Percentiles rank a stretch among this genome's conserved stretches.
phyloP scores from a whole-genome alignment of 2,888 invertebrate species.

The Hipparchia semele region DNA sequence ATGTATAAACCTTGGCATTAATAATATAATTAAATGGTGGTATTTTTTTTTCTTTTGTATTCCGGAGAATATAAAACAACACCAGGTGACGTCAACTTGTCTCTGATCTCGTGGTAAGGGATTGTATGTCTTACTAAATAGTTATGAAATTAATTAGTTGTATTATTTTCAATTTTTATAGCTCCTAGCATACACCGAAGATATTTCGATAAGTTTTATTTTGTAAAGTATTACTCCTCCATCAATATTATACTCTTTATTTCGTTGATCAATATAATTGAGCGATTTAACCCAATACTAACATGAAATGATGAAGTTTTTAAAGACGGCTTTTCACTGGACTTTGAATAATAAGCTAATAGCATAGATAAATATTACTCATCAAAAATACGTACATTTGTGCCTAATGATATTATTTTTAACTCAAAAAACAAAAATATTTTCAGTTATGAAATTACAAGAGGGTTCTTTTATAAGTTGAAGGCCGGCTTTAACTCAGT shows the following conservation, averaged over 20 bases:
- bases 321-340: too few species aligned
- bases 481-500: slow-evolving; percentile 23
- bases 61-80: slow-evolving; percentile 49
- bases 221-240: slow-evolving; percentile 81
- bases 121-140: slow-evolving; percentile 78
- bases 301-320: not conserved
- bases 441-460: not conserved
- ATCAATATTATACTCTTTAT: slow-evolving; percentile 76
- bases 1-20: slow-evolving; percentile 6
- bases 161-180: slow-evolving; percentile 83
- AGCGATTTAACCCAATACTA: slow-evolving; percentile 6
- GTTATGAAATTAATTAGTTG: slow-evolving; percentile 83
- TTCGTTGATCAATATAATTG: slow-evolving; percentile 22
- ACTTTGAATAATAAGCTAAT: not conserved
- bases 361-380: not conserved
- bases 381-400: not conserved
- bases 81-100: slow-evolving; percentile 72
- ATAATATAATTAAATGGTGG: not conserved
- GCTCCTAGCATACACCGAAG: slow-evolving; percentile 83
- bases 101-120: slow-evolving; percentile 84
- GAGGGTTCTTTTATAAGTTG: not conserved
- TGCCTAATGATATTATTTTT: not conserved
- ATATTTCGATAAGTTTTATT: slow-evolving; percentile 83
- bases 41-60: slow-evolving; percentile 14
- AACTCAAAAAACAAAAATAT: not conserved